Conservation (phyloP, 2,888 invertebrate genomes). For the Petrolisthes manimaculis region DNA sequence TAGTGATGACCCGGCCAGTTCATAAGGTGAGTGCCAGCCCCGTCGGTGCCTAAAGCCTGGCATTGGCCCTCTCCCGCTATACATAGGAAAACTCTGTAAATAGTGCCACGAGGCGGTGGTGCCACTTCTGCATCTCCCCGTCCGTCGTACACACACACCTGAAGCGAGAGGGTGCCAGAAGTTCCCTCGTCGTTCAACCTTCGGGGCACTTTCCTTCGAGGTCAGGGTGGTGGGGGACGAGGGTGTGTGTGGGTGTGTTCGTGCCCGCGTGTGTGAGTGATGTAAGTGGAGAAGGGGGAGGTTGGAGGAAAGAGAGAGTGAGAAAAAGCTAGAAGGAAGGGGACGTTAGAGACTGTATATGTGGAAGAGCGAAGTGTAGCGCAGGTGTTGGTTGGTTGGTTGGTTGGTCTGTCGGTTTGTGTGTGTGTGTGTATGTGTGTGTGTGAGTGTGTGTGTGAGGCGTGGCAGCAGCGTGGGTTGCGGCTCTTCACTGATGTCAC, state of each 20-base stretch:
- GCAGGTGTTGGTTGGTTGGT: too few relatives aligned
- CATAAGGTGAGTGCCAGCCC: slow-evolving; percentile 48
- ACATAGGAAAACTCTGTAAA: slow-evolving; percentile 58
- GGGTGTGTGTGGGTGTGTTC: not conserved
- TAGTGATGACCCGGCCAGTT: not conserved
- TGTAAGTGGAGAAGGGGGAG: slow-evolving; percentile 3
- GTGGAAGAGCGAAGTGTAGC: not conserved
- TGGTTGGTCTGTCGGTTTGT: too few relatives aligned
- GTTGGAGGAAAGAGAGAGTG: slow-evolving; percentile 10
- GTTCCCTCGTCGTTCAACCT: too few relatives aligned
- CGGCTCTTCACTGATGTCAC: slow-evolving; percentile 47
- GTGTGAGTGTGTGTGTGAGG: too few relatives aligned
- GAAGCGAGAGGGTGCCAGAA: not conserved
- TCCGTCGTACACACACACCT: not conserved
- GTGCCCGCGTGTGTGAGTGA: not conserved
- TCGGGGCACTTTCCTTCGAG: too few relatives aligned
- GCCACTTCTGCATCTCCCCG: slow-evolving; percentile 44
- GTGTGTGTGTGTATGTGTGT: too few relatives aligned
- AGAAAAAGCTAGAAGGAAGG: not conserved
- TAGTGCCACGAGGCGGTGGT: slow-evolving; percentile 43
- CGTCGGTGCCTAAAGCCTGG: slow-evolving; percentile 50
- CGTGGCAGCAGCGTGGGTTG: slow-evolving; percentile 6
- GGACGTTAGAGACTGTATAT: not conserved
- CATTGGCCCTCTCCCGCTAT: slow-evolving; percentile 56
- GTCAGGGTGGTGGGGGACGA: too few relatives aligned